Percentiles rank a stretch among this genome's conserved stretches.
Evolutionary conservation across 2,113 vertebrate genomes (phyloP).

Genomic region (Carlito syrichta): DNA sequence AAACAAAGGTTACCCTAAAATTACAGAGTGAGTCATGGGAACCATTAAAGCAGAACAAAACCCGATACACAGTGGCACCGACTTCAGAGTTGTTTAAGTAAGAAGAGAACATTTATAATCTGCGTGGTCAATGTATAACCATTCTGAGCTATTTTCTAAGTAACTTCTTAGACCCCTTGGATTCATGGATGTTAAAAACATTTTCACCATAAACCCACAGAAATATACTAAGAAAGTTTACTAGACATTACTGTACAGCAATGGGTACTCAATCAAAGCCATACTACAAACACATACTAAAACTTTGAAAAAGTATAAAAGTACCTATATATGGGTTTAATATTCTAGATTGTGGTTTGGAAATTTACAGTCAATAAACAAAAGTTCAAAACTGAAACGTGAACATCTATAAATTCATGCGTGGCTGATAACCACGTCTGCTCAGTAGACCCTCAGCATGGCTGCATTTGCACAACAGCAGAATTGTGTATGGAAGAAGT

Average conservation of each 20-base stretch:
- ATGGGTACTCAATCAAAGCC: neutral
- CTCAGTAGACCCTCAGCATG: rapidly evolving
- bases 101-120: neutral
- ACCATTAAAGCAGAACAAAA: neutral
- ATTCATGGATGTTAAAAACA: neutral
- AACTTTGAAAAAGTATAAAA: neutral
- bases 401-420: rapidly evolving
- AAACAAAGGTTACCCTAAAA: neutral
- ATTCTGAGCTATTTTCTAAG: neutral
- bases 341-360: neutral
- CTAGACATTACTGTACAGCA: neutral
- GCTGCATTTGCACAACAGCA: rapidly evolving
- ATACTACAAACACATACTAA: neutral
- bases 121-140: too few species aligned
- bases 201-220: neutral
- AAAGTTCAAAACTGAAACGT: neutral
- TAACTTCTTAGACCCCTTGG: neutral
- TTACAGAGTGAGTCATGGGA: neutral
- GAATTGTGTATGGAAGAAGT: rapidly evolving
- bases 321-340: neutral
- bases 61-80: rapidly evolving
- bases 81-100: neutral
- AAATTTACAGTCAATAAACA: neutral
- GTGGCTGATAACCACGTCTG: rapidly evolving
- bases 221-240: neutral